Base-by-base conservation (phyloP, 1,140 invertebrate species). In the Contarinia nasturtii region DNA sequence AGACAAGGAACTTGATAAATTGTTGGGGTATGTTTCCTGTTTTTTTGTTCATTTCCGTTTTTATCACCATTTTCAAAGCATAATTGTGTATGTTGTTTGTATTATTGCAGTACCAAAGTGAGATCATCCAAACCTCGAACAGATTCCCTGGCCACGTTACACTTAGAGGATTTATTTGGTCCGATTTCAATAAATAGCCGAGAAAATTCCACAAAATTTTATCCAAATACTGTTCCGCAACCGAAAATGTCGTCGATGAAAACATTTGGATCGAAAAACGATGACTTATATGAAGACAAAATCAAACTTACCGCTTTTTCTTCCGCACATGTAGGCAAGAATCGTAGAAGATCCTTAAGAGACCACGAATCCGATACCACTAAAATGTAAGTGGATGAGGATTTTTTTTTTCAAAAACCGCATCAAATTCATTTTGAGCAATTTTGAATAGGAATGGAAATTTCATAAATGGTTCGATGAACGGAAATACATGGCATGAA, bases 1-100 rank as follows among this genome's bases (percentile, higher is more conserved):
- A n/a, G 69, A 73, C 7, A 71, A 74, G 42, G 71, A 75, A 52
- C 67, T 76, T 50, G 66, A 69, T 19, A 65, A 70, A 48, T 68
- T 76, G 50, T 59, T 77, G 50, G 73, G 75, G 75, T 77, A 57
- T 63, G 63, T 59, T 41, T 20, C 15, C 5, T 17, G 15, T 19
- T 20, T 10, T 17, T 42, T 18, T 19, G 12, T 14, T 38, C 36
- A 14, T 38, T 38, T 38, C n/a, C 38, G 38, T 18, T 43, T 18
- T 20, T 8, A 21, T n/a, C n/a, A n/a, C n/a, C 37, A 18, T 40
- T 40, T 40, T 15, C 37, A 36, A 36, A 10, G 34, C 8, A 36
- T 8, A 36, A 36, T n/a, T n/a, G n/a, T n/a, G n/a, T n/a, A 36
- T 36, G 8, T 36, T 36, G 14, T 43, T 19, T 18, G 5, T 20